These are phyloP conservation scores for Chromobotia macracanthus DNA, from an alignment of 2,797 vertebrate species.

Conservation along the genomic window DNA sequence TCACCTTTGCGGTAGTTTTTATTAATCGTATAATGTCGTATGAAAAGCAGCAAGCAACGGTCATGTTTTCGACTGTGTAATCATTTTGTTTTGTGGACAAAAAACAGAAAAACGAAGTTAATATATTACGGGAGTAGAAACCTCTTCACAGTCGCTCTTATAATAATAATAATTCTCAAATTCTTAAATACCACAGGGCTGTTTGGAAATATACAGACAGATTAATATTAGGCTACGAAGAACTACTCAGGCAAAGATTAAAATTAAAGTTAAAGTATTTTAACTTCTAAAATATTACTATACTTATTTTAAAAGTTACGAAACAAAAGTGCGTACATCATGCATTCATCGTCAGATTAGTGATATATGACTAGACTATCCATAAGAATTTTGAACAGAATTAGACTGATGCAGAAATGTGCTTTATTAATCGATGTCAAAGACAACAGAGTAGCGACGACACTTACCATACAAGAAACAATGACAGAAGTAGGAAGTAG, in stretches of 20 bases:
- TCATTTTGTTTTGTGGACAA: not conserved
- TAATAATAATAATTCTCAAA: not conserved
- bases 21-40: not conserved
- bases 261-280: not conserved
- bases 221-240: not conserved
- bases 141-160: not conserved
- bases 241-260: not conserved
- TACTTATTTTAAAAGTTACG: not conserved
- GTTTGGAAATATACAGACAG: not conserved
- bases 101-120: not conserved
- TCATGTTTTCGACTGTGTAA: not conserved
- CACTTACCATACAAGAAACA: slow-evolving; percentile 88
- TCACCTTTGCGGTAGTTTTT: not conserved
- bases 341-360: not conserved
- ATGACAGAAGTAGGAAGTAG: slow-evolving; percentile 81
- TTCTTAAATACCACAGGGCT: not conserved
- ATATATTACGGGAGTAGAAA: not conserved
- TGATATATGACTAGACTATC: not conserved
- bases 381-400: not conserved
- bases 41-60: not conserved
- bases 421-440: not conserved
- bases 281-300: not conserved
- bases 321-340: not conserved
- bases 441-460: not conserved
- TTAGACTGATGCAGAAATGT: not conserved